Conservation (phyloP, 2,113 vertebrate genomes). For the Gadus chalcogrammus region DNA sequence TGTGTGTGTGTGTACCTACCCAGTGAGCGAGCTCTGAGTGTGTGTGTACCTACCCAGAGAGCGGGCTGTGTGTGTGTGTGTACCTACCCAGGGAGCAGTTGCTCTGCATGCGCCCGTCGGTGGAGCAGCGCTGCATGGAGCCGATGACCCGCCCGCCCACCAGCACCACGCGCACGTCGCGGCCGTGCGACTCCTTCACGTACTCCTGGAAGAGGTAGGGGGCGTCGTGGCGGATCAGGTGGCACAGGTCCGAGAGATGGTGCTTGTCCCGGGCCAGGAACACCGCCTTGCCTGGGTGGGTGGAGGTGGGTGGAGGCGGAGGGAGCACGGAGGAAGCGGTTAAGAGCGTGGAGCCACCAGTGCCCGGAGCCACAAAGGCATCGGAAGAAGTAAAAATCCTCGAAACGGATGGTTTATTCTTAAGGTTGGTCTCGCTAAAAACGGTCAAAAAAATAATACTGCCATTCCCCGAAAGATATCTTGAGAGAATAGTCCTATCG, state of each 20-base stretch:
- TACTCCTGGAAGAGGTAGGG: slow-evolving; percentile 92
- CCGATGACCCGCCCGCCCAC: slow-evolving; percentile 85
- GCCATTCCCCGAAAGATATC: too few species aligned
- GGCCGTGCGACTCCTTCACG: slow-evolving; percentile 87
- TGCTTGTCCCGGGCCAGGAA: slow-evolving; percentile 88
- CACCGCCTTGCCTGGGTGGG: slow-evolving; percentile 81
- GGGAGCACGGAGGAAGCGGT: slow-evolving; percentile 1
- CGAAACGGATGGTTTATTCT: too few species aligned
- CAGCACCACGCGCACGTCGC: slow-evolving; percentile 85
- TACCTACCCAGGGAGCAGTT: slow-evolving; percentile 81
- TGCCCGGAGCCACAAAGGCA: too few species aligned
- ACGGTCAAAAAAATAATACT: too few species aligned
- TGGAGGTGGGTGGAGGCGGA: background rate
- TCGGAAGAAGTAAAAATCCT: too few species aligned
- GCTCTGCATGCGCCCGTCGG: slow-evolving; percentile 89
- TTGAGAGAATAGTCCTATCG: too few species aligned
- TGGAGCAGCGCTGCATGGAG: slow-evolving; percentile 88
- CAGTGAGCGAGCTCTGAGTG: too few species aligned
- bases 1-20: too few species aligned
- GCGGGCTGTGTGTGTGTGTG: background rate
- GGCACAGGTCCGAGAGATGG: slow-evolving; percentile 85
- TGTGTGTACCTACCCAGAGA: too few species aligned
- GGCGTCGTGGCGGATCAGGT: slow-evolving; percentile 85
- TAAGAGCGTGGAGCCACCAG: too few species aligned
- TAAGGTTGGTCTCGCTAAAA: too few species aligned